Evolutionary conservation across 2,113 vertebrate species (phyloP).

Genomic region (Rynchops niger): DNA sequence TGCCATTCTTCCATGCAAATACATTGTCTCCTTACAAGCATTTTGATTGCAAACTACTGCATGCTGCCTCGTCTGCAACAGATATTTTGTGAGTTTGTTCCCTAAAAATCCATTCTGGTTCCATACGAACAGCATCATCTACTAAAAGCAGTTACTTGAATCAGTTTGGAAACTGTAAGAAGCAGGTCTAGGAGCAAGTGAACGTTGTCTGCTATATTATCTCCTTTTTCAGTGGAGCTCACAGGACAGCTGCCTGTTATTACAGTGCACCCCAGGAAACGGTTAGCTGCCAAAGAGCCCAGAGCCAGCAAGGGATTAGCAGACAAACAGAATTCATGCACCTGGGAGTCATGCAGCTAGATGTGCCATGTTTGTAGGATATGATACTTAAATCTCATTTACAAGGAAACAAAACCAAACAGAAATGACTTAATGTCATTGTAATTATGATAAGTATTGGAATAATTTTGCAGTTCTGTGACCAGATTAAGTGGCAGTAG

Average conservation of each 20-base stretch:
- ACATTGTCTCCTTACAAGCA: background rate
- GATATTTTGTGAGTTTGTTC: background rate
- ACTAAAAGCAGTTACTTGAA: slow-evolving; percentile 12
- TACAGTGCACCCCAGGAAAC: slow-evolving; percentile 76
- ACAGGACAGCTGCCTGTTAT: slow-evolving; percentile 81
- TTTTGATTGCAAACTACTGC: slow-evolving; percentile 2
- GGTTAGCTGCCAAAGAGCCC: slow-evolving; percentile 66
- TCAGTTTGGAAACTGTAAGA: slow-evolving; percentile 10
- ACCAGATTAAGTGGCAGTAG: slow-evolving; percentile 23
- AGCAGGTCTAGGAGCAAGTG: slow-evolving; percentile 17
- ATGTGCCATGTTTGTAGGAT: slow-evolving; percentile 27
- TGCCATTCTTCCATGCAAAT: background rate
- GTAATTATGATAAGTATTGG: slow-evolving; percentile 60
- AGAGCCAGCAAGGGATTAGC: slow-evolving; percentile 70
- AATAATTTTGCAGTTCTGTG: slow-evolving; percentile 47
- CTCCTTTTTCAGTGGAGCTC: slow-evolving; percentile 66
- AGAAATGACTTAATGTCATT: slow-evolving; percentile 27
- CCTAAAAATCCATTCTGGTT: slow-evolving; percentile 11
- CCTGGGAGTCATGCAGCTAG: slow-evolving; percentile 69
- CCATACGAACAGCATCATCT: background rate
- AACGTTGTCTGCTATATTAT: slow-evolving; percentile 59
- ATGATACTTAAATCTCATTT: slow-evolving; percentile 67
- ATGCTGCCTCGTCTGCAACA: background rate
- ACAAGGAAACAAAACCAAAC: slow-evolving; percentile 64
- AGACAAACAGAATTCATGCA: slow-evolving; percentile 74